Evolutionary conservation across 2,113 vertebrate genomes (phyloP).

Genomic region (Vireo altiloquus): DNA sequence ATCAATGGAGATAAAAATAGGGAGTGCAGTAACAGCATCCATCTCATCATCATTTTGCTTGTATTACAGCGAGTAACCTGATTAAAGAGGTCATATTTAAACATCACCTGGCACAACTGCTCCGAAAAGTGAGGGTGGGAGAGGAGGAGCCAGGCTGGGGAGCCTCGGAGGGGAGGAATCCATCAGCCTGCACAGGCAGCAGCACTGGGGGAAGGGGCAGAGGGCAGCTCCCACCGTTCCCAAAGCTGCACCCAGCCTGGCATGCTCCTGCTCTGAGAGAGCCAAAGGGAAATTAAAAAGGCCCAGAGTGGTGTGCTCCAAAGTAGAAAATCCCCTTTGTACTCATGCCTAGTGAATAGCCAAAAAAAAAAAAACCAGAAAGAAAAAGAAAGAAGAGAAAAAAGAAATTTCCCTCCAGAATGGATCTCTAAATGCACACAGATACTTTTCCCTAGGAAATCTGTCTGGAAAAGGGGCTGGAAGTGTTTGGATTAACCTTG

Average conservation of each 20-base stretch:
- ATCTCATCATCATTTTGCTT: not conserved
- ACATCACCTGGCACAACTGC: not conserved
- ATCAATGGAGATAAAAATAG: slow-evolving; percentile 39
- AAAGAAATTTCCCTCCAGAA: too few relatives aligned
- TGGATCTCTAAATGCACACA: not conserved
- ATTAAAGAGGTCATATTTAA: not conserved
- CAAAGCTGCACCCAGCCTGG: not conserved
- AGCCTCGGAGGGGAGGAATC: not conserved
- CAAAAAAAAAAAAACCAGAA: too few relatives aligned
- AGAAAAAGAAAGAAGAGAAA: too few relatives aligned
- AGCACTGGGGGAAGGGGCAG: not conserved
- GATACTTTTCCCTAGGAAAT: not conserved
- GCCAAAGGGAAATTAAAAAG: not conserved
- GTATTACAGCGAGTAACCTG: not conserved
- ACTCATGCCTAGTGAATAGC: not conserved
- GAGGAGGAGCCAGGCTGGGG: not conserved
- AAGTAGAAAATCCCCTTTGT: not conserved
- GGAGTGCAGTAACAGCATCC: not conserved
- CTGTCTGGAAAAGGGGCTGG: not conserved
- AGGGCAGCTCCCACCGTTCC: not conserved
- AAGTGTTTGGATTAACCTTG: not conserved
- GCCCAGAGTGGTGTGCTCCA: not conserved
- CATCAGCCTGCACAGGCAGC: not conserved
- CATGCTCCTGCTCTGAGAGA: not conserved
- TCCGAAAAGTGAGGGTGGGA: not conserved